Percentiles rank a stretch among this genome's conserved stretches.
phyloP scores from a whole-genome alignment of 2,113 vertebrate species.

The Gymnarchus niloticus region DNA sequence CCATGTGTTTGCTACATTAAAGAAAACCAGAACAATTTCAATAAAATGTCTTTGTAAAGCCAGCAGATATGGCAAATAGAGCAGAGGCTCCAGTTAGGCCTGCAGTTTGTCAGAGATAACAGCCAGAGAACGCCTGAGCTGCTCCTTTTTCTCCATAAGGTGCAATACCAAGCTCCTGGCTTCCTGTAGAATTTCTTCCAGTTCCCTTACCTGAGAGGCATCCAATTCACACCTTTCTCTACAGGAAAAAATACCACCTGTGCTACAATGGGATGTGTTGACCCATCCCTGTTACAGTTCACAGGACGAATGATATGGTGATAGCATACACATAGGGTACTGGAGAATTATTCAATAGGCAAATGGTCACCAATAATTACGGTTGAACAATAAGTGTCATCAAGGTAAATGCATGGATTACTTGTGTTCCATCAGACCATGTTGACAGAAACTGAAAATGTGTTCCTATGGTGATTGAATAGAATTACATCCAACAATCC shows the following conservation, averaged over 20 bases:
- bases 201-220: conserved; percentile 46
- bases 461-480: background rate
- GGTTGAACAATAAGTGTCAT: background rate
- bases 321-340: background rate
- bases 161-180: conserved; percentile 48
- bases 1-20: background rate
- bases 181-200: conserved; percentile 54
- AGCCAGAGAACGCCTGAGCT: conserved; percentile 48
- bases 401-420: background rate
- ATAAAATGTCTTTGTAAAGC: background rate
- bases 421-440: background rate
- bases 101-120: conserved; percentile 58
- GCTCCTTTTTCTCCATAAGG: conserved; percentile 58
- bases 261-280: background rate
- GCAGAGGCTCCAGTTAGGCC: conserved; percentile 28
- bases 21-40: background rate
- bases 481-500: no score
- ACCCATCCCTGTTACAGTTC: background rate
- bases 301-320: background rate
- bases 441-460: background rate
- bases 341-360: no score
- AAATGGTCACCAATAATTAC: background rate
- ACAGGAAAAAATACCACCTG: conserved; percentile 21
- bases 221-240: conserved; percentile 54
- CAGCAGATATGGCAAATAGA: background rate